Evolutionary conservation across 1,140 invertebrate species (phyloP), one percentile per base, ranked within the genome.

Genomic region (Varroa destructor): DNA sequence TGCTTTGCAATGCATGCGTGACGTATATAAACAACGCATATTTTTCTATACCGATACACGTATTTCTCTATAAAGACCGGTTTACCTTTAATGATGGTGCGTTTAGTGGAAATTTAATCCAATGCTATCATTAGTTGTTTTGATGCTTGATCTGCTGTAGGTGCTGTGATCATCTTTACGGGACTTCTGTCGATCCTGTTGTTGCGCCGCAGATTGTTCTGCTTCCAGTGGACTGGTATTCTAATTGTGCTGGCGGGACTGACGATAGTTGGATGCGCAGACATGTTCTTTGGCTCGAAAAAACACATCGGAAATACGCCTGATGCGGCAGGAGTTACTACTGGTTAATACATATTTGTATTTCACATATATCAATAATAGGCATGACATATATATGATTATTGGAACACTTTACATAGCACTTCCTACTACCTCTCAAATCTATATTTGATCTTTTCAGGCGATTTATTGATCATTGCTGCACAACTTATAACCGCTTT

Each of bases 151-250:
- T 71, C 72, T 71, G 56, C 78, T 79, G 55, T 76, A 89, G 88
- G 89, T 72, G 86, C 93, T 73, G 87, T 95, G 0, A 94, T 97
- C 73, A 84, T 97, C 6, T 98, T 97, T 80, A 93, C 93, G 56
- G 92, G 89, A 1, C 78, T 95, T 8, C 81, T 96, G 0, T 95
- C 93, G 40, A 87, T 91, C n/a, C 87, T 86, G 43, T 95, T 95
- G 79, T 81, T 97, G 1, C 82, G 88, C 25, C 83, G 87, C 73
- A 82, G 82, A 61, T 82, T 93, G 43, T 83, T 82, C 72, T 77
- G 75, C 14, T 84, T 83, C 74, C 86, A 96, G 81, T 97, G 93
- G 92, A 74, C 84, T 55, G 93, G 92, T 46, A 95, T 96, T 73
- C 77, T 82, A 42, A 81, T 87, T 56, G 87, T 95, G 2, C 88